phyloP scores from a whole-genome alignment of 2,888 invertebrate genomes.

The Eumacrocentrus americanus region DNA sequence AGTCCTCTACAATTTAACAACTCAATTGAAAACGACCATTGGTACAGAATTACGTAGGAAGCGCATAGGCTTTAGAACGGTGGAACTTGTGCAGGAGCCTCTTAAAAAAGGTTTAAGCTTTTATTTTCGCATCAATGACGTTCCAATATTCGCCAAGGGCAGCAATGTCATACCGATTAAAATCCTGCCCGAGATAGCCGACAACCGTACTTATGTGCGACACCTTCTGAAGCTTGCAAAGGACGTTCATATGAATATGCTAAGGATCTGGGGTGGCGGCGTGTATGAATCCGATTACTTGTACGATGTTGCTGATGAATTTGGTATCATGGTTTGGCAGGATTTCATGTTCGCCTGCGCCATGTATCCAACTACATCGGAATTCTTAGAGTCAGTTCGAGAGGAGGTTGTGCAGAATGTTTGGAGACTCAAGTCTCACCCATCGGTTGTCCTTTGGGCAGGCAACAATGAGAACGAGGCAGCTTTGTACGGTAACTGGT shows the following conservation, averaged over 20 bases:
- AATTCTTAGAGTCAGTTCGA: slow-evolving; percentile 76
- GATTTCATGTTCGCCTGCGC: slow-evolving; percentile 97
- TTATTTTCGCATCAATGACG: slow-evolving; percentile 84
- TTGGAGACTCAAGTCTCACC: slow-evolving; percentile 80
- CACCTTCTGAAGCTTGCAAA: slow-evolving; percentile 73
- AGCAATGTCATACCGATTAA: slow-evolving; percentile 92
- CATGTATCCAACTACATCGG: slow-evolving; percentile 82
- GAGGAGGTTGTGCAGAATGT: slow-evolving; percentile 83
- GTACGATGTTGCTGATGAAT: slow-evolving; percentile 83
- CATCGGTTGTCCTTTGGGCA: slow-evolving; percentile 89
- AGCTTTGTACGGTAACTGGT: slow-evolving; percentile 84
- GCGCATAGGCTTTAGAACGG: slow-evolving; percentile 83
- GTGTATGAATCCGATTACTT: slow-evolving; percentile 90
- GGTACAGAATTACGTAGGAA: slow-evolving; percentile 52
- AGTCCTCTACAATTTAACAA: slow-evolving; percentile 73
- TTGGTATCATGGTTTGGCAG: slow-evolving; percentile 96
- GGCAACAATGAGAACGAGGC: slow-evolving; percentile 97
- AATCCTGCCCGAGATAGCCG: slow-evolving; percentile 78
- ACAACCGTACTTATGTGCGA: slow-evolving; percentile 65
- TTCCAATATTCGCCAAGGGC: slow-evolving; percentile 93
- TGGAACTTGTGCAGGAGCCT: slow-evolving; percentile 80
- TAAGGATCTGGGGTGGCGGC: slow-evolving; percentile 99
- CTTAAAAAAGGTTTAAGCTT: slow-evolving; percentile 76
- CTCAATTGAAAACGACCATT: slow-evolving; percentile 61
- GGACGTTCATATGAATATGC: slow-evolving; percentile 86